A percentile compares a stretch with the other conserved stretches of the same genome.
Evolutionary conservation across 2,888 invertebrate species (phyloP).

Genomic region (Polymixis lichenea): DNA sequence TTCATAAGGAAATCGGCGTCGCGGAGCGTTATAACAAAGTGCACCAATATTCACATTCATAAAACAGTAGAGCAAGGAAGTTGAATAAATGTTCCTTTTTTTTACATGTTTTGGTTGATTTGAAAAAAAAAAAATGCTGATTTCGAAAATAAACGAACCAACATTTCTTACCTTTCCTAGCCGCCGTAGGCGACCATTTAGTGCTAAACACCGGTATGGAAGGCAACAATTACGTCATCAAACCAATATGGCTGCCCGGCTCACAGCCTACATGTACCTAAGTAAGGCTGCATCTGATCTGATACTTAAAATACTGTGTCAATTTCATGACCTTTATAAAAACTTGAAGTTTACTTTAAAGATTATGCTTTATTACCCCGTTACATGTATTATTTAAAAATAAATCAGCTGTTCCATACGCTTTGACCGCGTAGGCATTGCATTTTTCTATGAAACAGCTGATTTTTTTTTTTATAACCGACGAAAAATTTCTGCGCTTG

Average conservation of each 20-base stretch:
- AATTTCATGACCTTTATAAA: neutral
- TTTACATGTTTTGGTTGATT: neutral
- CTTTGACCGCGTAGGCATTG: no score
- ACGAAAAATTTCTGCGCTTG: no score
- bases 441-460: no score
- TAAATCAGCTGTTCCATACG: no score
- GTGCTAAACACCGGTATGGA: constrained; percentile 98
- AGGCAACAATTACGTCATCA: constrained; percentile 97
- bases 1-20: neutral
- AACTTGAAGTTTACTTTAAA: constrained; percentile 2
- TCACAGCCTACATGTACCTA: constrained; percentile 91
- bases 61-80: no score
- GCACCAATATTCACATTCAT: no score
- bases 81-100: no score
- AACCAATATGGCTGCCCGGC: constrained; percentile 98
- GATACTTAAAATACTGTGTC: neutral
- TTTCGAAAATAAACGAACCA: neutral
- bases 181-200: constrained; percentile 95
- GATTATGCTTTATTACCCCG: neutral
- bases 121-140: neutral
- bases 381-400: neutral
- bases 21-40: neutral
- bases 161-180: neutral
- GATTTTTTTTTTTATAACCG: no score
- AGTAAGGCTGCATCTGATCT: neutral